These are phyloP conservation scores for Campylomormyrus tamandua DNA, from an alignment of 2,113 vertebrate genomes.

Conservation along the genomic window DNA sequence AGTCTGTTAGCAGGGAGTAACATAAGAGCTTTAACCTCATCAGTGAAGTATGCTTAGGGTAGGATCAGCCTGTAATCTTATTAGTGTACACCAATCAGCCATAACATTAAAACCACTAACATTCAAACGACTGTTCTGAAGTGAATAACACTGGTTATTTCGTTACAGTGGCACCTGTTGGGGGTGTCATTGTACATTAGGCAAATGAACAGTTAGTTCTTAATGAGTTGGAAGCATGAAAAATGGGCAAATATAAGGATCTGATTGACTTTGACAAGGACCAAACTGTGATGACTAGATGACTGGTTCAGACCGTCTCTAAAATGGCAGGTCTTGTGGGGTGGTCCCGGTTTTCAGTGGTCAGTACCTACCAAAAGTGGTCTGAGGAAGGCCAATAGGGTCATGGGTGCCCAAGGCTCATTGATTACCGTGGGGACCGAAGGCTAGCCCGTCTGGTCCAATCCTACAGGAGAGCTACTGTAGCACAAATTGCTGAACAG, in stretches of 20 bases:
- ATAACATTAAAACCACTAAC: not conserved
- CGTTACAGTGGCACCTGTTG: not conserved
- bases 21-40: not conserved
- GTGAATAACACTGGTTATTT: not conserved
- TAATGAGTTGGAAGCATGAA: not conserved
- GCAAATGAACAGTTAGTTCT: not conserved
- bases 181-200: not conserved
- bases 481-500: too few relatives aligned
- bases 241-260: not conserved
- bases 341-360: not conserved
- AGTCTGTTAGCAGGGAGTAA: not conserved
- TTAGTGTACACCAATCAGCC: not conserved
- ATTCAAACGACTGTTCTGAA: not conserved
- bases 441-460: too few relatives aligned
- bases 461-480: too few relatives aligned
- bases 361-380: not conserved
- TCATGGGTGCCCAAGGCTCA: too few relatives aligned
- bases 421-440: too few relatives aligned
- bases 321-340: too few relatives aligned
- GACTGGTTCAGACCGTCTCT: not conserved
- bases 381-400: not conserved
- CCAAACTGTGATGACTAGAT: not conserved
- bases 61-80: not conserved
- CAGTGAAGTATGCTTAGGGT: not conserved
- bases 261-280: not conserved